Base-by-base conservation (phyloP, 1,140 invertebrate species). In the Wiebesia pumilae region DNA sequence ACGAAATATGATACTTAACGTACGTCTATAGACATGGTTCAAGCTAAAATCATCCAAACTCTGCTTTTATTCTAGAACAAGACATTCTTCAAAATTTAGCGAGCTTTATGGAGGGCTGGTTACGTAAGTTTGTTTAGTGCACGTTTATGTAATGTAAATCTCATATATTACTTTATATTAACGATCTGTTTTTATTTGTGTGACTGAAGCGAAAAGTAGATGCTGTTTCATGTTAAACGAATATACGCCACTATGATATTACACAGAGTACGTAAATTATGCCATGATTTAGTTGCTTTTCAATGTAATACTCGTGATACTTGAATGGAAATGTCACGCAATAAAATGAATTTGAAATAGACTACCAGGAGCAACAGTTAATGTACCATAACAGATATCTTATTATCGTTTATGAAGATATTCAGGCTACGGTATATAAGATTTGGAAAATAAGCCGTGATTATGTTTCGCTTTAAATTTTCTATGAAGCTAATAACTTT, bases 111-210 rank as follows among this genome's bases (percentile, higher is more conserved):
- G 58, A 62, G 58, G 27, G 24, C 24, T 62, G 24, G 58, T 62
- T 62, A 62, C 27, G 24, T 24, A 83, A 83, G 81, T 73, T 73
- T 73, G 47, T 69, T 43, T 47, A 67, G 38, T 67, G 62, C 51
- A 81, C 62, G 43, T 38, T 62, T 67, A 81, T 81, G 80, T 81
- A 81, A 81, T 69, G 80, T 38, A 38, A 81, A 43, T 81, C 80
- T 77, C 73, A 47, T 43, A n/a, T 51, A 43, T 47, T 77, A 43
- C 73, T 77, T n/a, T 40, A 43, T 7, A 43, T 7, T 47, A 43
- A 51, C 73, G 27, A 30, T 77, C 43, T 47, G 40, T n/a, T 43
- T 30, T 27, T 77, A 24, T 47, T 14, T 51, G 43, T n/a, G 27
- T 77, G 16, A n/a, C n/a, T 43, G 16, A 71, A 21, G 30, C 19